Evolutionary conservation across 2,113 vertebrate species (phyloP).

Genomic region (Xerus inauris): DNA sequence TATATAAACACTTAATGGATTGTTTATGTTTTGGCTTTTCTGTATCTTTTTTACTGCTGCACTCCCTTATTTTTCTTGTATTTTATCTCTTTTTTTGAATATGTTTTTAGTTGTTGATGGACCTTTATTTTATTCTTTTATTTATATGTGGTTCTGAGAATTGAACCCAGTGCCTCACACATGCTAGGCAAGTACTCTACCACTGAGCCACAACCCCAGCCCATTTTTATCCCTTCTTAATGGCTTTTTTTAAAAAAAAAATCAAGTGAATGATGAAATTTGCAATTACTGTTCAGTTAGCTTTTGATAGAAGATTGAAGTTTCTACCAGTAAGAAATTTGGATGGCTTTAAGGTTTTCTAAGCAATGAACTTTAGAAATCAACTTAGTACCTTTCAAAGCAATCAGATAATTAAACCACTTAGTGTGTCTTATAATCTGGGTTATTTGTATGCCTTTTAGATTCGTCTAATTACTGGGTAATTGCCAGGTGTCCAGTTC

Average conservation of each 20-base stretch:
- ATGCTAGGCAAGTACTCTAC: no score
- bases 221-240: not conserved
- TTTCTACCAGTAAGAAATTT: conserved; percentile 35
- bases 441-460: conserved; percentile 59
- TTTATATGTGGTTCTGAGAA: no score
- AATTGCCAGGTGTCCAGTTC: conserved; percentile 32
- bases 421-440: conserved; percentile 54
- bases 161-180: no score
- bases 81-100: no score
- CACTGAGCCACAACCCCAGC: no score
- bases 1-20: not conserved
- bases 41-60: not conserved
- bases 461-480: conserved; percentile 47
- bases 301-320: not conserved
- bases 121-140: no score
- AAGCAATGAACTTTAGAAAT: conserved; percentile 59
- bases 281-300: conserved; percentile 24
- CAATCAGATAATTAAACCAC: conserved; percentile 64
- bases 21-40: not conserved
- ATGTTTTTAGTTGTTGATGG: no score
- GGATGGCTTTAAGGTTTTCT: conserved; percentile 51
- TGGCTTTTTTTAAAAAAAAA: not conserved
- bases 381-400: conserved; percentile 55
- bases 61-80: not conserved
- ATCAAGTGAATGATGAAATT: conserved; percentile 8